These are phyloP conservation scores for Lasioglossum zephyrum DNA, from an alignment of 2,888 invertebrate genomes.

Conservation along the genomic window DNA sequence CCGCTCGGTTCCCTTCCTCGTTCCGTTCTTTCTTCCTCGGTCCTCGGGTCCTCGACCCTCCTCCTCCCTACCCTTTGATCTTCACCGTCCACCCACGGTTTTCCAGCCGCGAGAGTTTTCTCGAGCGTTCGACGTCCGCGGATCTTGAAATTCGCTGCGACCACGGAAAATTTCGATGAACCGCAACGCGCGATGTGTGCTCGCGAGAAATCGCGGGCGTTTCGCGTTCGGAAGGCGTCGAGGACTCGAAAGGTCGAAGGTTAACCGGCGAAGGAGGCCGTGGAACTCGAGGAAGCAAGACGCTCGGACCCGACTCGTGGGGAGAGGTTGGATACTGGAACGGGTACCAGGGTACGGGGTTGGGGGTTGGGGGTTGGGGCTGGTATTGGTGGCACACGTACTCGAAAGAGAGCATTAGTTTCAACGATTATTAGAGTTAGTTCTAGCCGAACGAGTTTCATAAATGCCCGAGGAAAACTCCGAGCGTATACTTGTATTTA, in stretches of 20 bases:
- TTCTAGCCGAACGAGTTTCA: conserved; percentile 83
- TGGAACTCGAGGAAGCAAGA: background rate
- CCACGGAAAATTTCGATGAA: background rate
- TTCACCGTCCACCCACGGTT: conserved; percentile 34
- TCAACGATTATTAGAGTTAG: conserved; percentile 84
- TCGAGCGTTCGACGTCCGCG: background rate
- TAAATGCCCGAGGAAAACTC: conserved; percentile 80
- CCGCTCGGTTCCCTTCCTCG: conserved; percentile 71
- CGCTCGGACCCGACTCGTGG: background rate
- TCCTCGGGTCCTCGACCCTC: conserved; percentile 18
- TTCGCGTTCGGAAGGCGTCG: background rate
- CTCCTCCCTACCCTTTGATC: conserved; percentile 49
- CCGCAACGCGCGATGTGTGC: background rate
- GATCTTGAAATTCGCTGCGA: background rate
- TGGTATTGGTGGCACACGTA: conserved; percentile 64
- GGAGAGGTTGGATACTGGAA: background rate
- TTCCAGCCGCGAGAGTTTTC: background rate
- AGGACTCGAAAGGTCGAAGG: background rate
- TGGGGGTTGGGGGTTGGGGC: background rate
- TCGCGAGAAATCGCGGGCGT: background rate
- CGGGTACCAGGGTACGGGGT: background rate
- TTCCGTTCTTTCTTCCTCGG: conserved; percentile 50
- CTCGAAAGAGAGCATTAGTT: conserved; percentile 82
- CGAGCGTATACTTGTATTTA: conserved; percentile 77
- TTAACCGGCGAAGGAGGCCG: conserved; percentile 10